Evolutionary conservation across 2,797 vertebrate species (phyloP), one percentile per base, ranked within the genome.

Genomic region (Acrossocheilus fasciatus): DNA sequence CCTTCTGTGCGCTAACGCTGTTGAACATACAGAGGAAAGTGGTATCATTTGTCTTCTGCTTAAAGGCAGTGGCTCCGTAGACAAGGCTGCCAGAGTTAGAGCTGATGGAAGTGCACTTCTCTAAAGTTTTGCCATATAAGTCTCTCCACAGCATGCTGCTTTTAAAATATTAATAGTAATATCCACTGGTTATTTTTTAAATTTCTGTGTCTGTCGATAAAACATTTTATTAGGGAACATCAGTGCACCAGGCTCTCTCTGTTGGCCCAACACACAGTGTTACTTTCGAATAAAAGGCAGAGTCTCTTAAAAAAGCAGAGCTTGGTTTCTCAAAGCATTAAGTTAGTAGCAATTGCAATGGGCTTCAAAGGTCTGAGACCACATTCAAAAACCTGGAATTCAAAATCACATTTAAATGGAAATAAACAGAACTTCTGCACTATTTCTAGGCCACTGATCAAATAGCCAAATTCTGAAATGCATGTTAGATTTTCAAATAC

Each of bases 141-240:
- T 52, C 82, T 82, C 14, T 54, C 73, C 70, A 68, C 23, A 86
- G 86, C 45, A 3, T 70, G 86, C 59, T 62, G 66, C 57, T 82
- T 89, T 90, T 91, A 59, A 91, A 92, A 91, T 90, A 92, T 92
- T 89, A 90, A 93, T 87, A 59, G 89, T 68, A 70, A 76, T 85
- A 82, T 90, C 89, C 87, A 88, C 62, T 66, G 82, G 91, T 86
- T 81, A 84, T 88, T 70, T 90, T 90, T 91, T 88, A 89, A 83
- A 90, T 89, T 91, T 89, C 18, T 75, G 47, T 41, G 83, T 78
- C 64, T 70, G 47, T 74, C 69, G n/a, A 72, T 87, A 82, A 87
- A 83, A 43, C 68, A 81, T 90, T 90, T 92, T 90, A 90, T 91
- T 91, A 90, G 69, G 82, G 84, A 77, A 52, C 80, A 83, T 91